A percentile compares a stretch with the other conserved stretches of the same genome.
Evolutionary conservation across 2,888 invertebrate species (phyloP).

Genomic region (Troglohyphantes excavatus): DNA sequence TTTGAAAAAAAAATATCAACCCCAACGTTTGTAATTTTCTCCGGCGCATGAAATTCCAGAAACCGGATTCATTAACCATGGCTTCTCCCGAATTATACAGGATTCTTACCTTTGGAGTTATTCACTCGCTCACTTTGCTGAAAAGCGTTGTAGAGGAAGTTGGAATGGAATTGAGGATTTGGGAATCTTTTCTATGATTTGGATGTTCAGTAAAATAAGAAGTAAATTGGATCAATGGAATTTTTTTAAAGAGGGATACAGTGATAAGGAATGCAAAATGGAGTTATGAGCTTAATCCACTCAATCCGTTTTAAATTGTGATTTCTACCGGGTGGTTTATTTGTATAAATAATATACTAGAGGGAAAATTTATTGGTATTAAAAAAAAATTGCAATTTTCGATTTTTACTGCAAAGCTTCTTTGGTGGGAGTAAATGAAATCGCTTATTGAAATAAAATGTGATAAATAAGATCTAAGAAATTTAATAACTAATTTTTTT

Average conservation of each 20-base stretch:
- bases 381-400: too few species aligned
- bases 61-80: slow-evolving; percentile 61
- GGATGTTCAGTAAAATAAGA: not conserved
- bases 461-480: too few species aligned
- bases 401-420: too few species aligned
- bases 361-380: not conserved
- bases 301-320: not conserved
- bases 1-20: slow-evolving; percentile 23
- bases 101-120: slow-evolving; percentile 53
- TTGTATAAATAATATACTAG: not conserved
- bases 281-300: not conserved
- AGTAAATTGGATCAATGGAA: slow-evolving; percentile 9
- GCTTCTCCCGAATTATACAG: slow-evolving; percentile 57
- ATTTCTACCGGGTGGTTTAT: not conserved
- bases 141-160: slow-evolving; percentile 29
- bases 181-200: slow-evolving; percentile 46
- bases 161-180: slow-evolving; percentile 51
- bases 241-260: not conserved
- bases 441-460: too few species aligned
- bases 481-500: too few species aligned
- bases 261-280: not conserved
- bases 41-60: slow-evolving; percentile 50
- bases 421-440: too few species aligned
- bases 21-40: slow-evolving; percentile 68
- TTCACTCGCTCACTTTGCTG: slow-evolving; percentile 17